These are phyloP conservation scores for Callocephalon fimbriatum DNA, from an alignment of 2,113 vertebrate genomes.

Conservation along the genomic window DNA sequence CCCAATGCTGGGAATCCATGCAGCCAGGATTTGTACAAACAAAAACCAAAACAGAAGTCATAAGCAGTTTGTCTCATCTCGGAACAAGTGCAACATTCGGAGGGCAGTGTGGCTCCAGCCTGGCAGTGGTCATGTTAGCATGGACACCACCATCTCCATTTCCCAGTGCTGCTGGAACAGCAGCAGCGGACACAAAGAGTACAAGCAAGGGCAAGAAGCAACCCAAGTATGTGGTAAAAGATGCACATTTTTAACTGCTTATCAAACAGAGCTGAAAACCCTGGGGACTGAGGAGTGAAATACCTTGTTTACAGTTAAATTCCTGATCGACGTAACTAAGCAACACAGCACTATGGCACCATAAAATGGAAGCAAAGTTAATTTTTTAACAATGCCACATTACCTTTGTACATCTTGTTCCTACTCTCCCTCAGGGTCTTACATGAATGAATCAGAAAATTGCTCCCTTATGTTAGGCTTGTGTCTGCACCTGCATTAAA, in stretches of 20 bases:
- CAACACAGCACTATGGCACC: constrained; percentile 20
- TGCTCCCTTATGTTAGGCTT: constrained; percentile 77
- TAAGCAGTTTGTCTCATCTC: constrained; percentile 58
- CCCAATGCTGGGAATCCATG: constrained; percentile 23
- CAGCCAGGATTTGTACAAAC: constrained; percentile 75
- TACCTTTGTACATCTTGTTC: constrained; percentile 78
- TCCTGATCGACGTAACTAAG: constrained; percentile 17
- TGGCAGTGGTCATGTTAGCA: constrained; percentile 41
- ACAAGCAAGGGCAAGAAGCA: neutral
- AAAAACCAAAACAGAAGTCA: constrained; percentile 70
- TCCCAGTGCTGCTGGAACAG: neutral
- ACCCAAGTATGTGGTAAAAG: neutral
- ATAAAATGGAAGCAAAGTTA: constrained; percentile 71
- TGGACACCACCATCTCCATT: neutral
- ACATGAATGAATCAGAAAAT: constrained; percentile 82
- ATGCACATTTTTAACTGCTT: neutral
- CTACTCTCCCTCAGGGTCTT: constrained; percentile 78
- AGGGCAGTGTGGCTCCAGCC: constrained; percentile 31
- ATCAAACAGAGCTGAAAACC: constrained; percentile 10
- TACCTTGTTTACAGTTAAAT: constrained; percentile 52
- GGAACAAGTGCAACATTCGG: constrained; percentile 81
- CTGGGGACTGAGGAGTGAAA: constrained; percentile 12
- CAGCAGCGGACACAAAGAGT: neutral
- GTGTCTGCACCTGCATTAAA: constrained; percentile 81
- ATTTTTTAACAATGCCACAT: constrained; percentile 76